Base-by-base conservation (phyloP, 2,888 invertebrate genomes). In the Ecliptopera silaceata region DNA sequence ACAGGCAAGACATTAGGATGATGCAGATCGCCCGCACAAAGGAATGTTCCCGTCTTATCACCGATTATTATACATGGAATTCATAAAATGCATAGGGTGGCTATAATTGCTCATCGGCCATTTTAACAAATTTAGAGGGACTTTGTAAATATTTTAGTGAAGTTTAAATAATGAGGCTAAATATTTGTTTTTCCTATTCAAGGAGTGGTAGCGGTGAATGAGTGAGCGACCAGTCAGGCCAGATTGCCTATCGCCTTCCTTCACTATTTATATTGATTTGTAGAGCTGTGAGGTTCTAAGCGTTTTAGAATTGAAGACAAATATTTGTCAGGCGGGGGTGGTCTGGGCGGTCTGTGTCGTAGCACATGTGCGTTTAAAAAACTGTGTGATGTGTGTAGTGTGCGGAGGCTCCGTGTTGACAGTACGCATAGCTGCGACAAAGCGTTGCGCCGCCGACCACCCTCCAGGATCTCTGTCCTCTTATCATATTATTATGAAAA, bases 261-360 rank as follows among this genome's bases (percentile, higher is more conserved):
- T 69, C 68, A 76, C 75, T 48, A 48, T n/a, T n/a, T n/a, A n/a
- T 77, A 82, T 82, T 80, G 81, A 83, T 85, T 77, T 76, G 78
- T 77, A 71, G 75, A 74, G 73, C 74, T 75, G 74, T 70, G 75
- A 79, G 78, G 79, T 75, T 84, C 80, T 86, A 86, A 88, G 82
- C 83, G 81, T 81, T 88, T 88, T 80, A 75, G 84, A 87, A 90
- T 88, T 84, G 83, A 78, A 83, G 84, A 76, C 79, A 90, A 91
- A 91, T 90, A 91, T 90, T 91, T 88, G 86, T 80, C 66, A 60
- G 77, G 73, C 66, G 61, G 77, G 73, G 80, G 74, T 82, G 80
- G 84, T 79, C 75, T 80, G 85, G 83, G 86, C 84, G 84, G 88
- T 77, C 80, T 75, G 75, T 66, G 71, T 60, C 74, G 79, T 69